Percentiles rank a stretch among this genome's conserved stretches.
phyloP scores from a whole-genome alignment of 2,797 vertebrate genomes.

The Acanthornis magna region DNA sequence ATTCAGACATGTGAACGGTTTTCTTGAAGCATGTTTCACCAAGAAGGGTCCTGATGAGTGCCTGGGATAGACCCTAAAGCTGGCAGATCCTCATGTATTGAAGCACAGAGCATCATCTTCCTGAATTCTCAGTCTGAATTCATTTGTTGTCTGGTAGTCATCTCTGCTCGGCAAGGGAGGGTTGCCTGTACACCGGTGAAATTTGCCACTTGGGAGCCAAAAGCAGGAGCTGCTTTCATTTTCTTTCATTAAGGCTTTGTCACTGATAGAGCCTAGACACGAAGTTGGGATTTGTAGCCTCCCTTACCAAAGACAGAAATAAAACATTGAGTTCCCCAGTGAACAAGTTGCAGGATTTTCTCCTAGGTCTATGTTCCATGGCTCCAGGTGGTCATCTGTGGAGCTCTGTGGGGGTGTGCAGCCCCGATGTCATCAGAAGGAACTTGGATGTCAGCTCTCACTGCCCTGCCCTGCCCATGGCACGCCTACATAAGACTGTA shows the following conservation, averaged over 20 bases:
- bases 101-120: not conserved
- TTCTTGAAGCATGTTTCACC: not conserved
- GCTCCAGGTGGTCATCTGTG: not conserved
- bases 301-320: not conserved
- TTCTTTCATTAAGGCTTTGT: not conserved
- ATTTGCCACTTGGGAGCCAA: not conserved
- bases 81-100: not conserved
- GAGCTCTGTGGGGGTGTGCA: not conserved
- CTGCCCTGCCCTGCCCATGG: not conserved
- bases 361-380: fast-evolving
- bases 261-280: not conserved
- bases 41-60: not conserved
- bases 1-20: not conserved
- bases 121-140: not conserved
- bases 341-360: not conserved
- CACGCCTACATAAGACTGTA: not conserved
- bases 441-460: not conserved
- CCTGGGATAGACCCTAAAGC: not conserved
- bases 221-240: not conserved
- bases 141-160: not conserved
- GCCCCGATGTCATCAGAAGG: not conserved
- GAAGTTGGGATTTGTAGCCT: not conserved
- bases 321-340: not conserved
- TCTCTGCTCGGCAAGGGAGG: fast-evolving
- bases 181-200: fast-evolving